Evolutionary conservation across 2,888 invertebrate species (phyloP).

Genomic region (Notodonta dromedarius): DNA sequence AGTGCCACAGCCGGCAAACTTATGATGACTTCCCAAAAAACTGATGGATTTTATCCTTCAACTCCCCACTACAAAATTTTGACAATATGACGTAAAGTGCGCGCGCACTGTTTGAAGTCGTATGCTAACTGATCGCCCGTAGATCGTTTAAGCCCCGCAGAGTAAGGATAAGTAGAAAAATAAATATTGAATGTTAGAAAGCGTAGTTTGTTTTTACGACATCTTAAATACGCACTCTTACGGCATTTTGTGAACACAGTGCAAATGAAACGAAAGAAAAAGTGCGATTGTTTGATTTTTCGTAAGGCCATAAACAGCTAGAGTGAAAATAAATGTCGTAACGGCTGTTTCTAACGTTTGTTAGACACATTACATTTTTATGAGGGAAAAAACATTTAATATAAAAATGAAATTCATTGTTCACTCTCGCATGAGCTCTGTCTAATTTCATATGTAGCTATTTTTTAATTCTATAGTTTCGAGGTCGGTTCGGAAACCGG

Average conservation of each 20-base stretch:
- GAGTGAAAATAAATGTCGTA: conserved; percentile 57
- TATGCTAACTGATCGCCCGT: conserved; percentile 67
- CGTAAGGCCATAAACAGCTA: conserved; percentile 53
- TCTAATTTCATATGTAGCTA: conserved; percentile 75
- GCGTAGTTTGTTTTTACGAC: conserved; percentile 76
- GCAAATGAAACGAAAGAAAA: conserved; percentile 82
- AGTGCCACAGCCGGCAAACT: conserved; percentile 68
- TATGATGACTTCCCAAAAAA: conserved; percentile 79
- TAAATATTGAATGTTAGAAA: conserved; percentile 83
- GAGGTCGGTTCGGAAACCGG: conserved; percentile 73
- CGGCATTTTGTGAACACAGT: conserved; percentile 63
- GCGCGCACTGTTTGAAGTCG: conserved; percentile 67
- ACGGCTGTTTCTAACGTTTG: conserved; percentile 32
- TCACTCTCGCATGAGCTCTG: conserved; percentile 62
- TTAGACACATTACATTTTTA: conserved; percentile 20
- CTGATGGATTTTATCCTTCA: conserved; percentile 79
- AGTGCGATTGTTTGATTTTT: conserved; percentile 81
- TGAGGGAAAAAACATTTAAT: conserved; percentile 27
- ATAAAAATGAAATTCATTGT: conserved; percentile 49
- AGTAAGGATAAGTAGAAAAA: conserved; percentile 81
- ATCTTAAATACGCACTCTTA: conserved; percentile 61
- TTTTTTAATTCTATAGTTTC: conserved; percentile 67
- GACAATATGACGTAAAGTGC: conserved; percentile 69
- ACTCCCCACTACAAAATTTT: conserved; percentile 66
- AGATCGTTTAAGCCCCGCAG: conserved; percentile 49